phyloP scores from a whole-genome alignment of 2,113 vertebrate species.

The Oryctolagus cuniculus region DNA sequence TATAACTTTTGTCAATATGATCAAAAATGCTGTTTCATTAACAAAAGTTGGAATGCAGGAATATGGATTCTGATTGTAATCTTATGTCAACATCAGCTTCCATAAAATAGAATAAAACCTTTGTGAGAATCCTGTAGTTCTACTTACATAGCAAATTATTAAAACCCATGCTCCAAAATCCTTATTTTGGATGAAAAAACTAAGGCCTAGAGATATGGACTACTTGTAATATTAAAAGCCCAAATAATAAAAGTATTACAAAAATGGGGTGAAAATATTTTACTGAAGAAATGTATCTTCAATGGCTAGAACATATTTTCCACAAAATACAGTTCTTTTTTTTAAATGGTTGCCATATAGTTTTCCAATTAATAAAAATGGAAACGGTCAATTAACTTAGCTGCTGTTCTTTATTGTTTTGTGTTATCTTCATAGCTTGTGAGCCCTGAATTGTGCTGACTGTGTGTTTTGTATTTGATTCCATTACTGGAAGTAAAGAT shows the following conservation, averaged over 20 bases:
- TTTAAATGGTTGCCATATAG: constrained; percentile 26
- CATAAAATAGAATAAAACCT: not conserved
- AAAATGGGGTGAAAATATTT: constrained; percentile 2
- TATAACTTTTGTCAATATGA: not conserved
- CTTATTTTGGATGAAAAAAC: constrained; percentile 31
- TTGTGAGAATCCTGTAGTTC: not conserved
- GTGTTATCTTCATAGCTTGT: not conserved
- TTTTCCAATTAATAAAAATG: constrained; percentile 74
- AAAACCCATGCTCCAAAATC: not conserved
- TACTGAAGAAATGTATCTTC: not conserved
- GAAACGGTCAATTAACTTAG: constrained; percentile 65
- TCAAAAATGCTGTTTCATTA: not conserved
- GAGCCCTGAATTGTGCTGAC: constrained; percentile 55
- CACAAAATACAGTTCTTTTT: constrained; percentile 44
- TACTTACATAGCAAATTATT: not conserved
- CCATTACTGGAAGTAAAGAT: constrained; percentile 59
- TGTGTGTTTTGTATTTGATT: constrained; percentile 60
- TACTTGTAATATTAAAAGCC: constrained; percentile 1
- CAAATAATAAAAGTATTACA: not conserved
- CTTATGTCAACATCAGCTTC: not conserved
- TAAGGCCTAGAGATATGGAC: not conserved
- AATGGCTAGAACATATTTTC: constrained; percentile 14
- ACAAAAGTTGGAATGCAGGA: not conserved
- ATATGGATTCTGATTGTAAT: not conserved
- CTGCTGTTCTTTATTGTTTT: constrained; percentile 49